A percentile compares a stretch with the other conserved stretches of the same genome.
phyloP scores from a whole-genome alignment of 2,888 invertebrate genomes.

The Lepidocyrtoides sp. region DNA sequence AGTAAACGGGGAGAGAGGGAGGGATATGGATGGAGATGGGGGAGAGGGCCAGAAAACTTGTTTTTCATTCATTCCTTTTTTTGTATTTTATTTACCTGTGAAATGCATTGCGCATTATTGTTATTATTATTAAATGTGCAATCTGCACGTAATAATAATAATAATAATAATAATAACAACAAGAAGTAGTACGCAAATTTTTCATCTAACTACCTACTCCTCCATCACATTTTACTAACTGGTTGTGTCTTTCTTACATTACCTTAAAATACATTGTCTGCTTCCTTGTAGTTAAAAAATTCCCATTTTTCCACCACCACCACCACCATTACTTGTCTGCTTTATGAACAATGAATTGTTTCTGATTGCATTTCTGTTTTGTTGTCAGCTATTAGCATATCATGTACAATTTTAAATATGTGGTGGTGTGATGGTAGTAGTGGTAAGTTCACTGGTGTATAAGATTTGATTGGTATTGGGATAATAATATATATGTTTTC shows the following conservation, averaged over 20 bases:
- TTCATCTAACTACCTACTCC: not conserved
- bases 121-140: slow-evolving; percentile 21
- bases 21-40: not conserved
- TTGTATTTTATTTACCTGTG: not conserved
- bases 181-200: slow-evolving; percentile 27
- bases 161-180: slow-evolving; percentile 25
- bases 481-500: not conserved
- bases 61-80: slow-evolving; percentile 59
- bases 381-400: slow-evolving; percentile 16
- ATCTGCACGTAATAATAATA: slow-evolving; percentile 42
- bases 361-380: slow-evolving; percentile 15
- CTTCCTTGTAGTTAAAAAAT: slow-evolving; percentile 53
- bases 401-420: slow-evolving; percentile 1
- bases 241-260: no score
- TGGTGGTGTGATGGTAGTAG: not conserved
- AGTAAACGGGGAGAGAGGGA: not conserved
- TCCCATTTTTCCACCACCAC: slow-evolving; percentile 12
- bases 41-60: slow-evolving; percentile 73
- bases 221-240: not conserved
- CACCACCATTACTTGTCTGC: not conserved
- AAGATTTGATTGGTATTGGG: not conserved
- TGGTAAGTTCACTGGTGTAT: slow-evolving; percentile 8
- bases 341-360: not conserved
- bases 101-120: slow-evolving; percentile 36
- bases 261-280: slow-evolving; percentile 13